Percentiles rank a stretch among this genome's conserved stretches.
Evolutionary conservation across 1,140 invertebrate genomes (phyloP).

Genomic region (Bombus vancouverensis): DNA sequence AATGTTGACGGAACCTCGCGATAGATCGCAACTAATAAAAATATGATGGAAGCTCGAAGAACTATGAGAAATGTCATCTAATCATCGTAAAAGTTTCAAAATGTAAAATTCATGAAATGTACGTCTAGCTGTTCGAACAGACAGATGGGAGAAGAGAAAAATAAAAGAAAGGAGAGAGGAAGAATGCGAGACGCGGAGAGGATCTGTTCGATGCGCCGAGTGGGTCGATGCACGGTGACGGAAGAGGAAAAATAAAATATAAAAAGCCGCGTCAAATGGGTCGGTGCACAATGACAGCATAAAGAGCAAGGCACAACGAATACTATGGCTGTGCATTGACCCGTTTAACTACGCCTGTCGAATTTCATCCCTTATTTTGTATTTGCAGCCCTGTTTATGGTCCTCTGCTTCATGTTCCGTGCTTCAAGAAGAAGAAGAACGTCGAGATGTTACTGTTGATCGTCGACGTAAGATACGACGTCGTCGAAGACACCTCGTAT

Average conservation of each 20-base stretch:
- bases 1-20: no score
- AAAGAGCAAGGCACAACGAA: slow-evolving; percentile 13
- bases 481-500: no score
- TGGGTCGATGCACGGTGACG: not conserved
- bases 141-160: not conserved
- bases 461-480: not conserved
- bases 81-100: no score
- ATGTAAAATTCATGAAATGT: no score
- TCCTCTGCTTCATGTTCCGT: no score
- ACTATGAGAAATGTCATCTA: no score
- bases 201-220: not conserved
- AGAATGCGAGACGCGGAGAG: not conserved
- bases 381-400: not conserved
- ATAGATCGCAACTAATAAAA: no score
- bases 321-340: slow-evolving; percentile 17
- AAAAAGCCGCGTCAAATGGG: slow-evolving; percentile 9
- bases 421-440: not conserved
- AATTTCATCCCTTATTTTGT: slow-evolving; percentile 13
- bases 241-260: slow-evolving; percentile 16
- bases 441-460: not conserved
- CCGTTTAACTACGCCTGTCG: slow-evolving; percentile 25
- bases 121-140: not conserved
- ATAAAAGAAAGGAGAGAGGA: not conserved
- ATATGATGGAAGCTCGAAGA: no score
- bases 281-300: slow-evolving; percentile 15